These are phyloP conservation scores for Oryzias sinensis DNA, from an alignment of 2,797 vertebrate species.

Conservation along the genomic window DNA sequence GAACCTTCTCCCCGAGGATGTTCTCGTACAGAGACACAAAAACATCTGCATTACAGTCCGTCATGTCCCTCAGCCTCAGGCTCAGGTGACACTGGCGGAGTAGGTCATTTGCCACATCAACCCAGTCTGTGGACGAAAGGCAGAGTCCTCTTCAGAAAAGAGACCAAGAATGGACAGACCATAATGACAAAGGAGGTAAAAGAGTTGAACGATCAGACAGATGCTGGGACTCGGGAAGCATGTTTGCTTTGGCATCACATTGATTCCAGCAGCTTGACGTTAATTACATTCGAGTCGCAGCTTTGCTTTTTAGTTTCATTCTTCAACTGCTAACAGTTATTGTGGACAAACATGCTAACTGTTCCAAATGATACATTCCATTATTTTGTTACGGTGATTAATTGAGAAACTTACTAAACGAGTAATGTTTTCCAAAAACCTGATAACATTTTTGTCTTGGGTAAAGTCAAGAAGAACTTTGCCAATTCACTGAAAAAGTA, in stretches of 20 bases:
- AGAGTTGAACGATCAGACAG: too few relatives aligned
- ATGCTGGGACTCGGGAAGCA: too few relatives aligned
- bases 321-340: too few relatives aligned
- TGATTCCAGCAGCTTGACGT: too few relatives aligned
- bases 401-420: too few relatives aligned
- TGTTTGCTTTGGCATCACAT: too few relatives aligned
- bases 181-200: background rate
- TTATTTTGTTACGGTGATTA: too few relatives aligned
- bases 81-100: constrained; percentile 86
- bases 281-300: too few relatives aligned
- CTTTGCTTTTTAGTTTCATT: too few relatives aligned
- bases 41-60: constrained; percentile 86
- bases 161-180: background rate
- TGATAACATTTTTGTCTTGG: background rate
- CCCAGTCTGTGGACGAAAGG: constrained; percentile 80
- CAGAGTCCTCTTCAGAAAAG: background rate
- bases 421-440: background rate
- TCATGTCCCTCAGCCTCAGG: constrained; percentile 76
- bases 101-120: constrained; percentile 87
- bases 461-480: constrained; percentile 3
- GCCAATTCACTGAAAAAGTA: constrained; percentile 6
- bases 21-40: constrained; percentile 89
- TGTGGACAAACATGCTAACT: too few relatives aligned
- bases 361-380: too few relatives aligned
- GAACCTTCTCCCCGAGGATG: constrained; percentile 90